These are phyloP conservation scores for Drosophila birchii DNA, from an alignment of 2,888 invertebrate genomes.

Conservation along the genomic window DNA sequence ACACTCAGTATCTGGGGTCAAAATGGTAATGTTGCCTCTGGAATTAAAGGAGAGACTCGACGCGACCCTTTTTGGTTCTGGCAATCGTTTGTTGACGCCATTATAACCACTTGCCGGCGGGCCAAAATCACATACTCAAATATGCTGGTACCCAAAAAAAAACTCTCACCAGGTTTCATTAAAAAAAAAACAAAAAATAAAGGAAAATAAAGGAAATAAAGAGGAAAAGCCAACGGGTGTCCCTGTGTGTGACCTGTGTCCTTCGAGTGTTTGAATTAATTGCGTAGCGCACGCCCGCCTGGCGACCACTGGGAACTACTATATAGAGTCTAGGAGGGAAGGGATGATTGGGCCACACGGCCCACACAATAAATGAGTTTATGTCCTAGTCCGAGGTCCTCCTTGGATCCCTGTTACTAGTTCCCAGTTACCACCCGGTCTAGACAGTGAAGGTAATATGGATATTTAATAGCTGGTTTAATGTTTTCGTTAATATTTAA, in stretches of 20 bases:
- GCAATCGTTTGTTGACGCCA: slow-evolving; percentile 72
- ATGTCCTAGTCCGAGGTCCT: slow-evolving; percentile 59
- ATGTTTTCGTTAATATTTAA: too few relatives aligned
- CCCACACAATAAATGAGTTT: slow-evolving; percentile 76
- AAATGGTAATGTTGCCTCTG: slow-evolving; percentile 19
- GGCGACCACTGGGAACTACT: slow-evolving; percentile 57
- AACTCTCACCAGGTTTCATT: slow-evolving; percentile 33
- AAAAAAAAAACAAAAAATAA: slow-evolving; percentile 53
- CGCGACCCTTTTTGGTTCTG: slow-evolving; percentile 28
- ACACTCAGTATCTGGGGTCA: not conserved
- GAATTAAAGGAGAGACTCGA: slow-evolving; percentile 11
- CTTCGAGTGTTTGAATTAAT: slow-evolving; percentile 78
- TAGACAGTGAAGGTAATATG: not conserved
- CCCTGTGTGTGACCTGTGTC: slow-evolving; percentile 62
- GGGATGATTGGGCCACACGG: slow-evolving; percentile 16
- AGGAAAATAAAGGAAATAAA: slow-evolving; percentile 3
- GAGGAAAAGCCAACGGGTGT: slow-evolving; percentile 3
- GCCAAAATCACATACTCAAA: slow-evolving; percentile 72
- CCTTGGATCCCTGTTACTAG: slow-evolving; percentile 8
- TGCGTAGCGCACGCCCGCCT: slow-evolving; percentile 76
- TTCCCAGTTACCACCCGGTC: not conserved
- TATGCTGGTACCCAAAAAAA: slow-evolving; percentile 39
- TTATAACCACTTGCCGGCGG: slow-evolving; percentile 68
- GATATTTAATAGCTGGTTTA: not conserved
- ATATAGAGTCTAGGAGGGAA: not conserved